Evolutionary conservation across 2,113 vertebrate species (phyloP).

Genomic region (Hydrolagus affinis): DNA sequence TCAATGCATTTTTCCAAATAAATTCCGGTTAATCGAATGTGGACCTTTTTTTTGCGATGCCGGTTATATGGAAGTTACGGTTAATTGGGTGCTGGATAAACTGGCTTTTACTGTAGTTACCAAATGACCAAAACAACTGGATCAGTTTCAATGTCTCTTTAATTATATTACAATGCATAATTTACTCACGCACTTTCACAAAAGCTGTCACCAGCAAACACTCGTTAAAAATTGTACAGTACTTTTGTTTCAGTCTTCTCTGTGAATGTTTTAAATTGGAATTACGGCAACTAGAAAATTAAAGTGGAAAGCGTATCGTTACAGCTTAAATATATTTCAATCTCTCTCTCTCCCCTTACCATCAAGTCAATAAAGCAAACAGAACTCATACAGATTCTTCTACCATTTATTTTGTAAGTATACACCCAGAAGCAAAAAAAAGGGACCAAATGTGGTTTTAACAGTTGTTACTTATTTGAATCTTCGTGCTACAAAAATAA

Average conservation of each 20-base stretch:
- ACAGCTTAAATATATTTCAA: constrained; percentile 12
- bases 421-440: background rate
- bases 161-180: too few relatives aligned
- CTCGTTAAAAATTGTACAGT: background rate
- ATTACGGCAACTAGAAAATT: background rate
- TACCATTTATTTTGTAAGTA: background rate
- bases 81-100: too few relatives aligned
- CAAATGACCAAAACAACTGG: too few relatives aligned
- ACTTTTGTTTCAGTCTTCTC: background rate
- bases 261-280: background rate
- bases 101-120: too few relatives aligned
- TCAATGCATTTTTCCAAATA: too few relatives aligned
- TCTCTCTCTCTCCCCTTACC: background rate
- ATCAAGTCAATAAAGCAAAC: constrained; percentile 2
- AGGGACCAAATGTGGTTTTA: background rate
- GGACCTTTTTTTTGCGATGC: too few relatives aligned
- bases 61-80: too few relatives aligned
- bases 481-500: background rate
- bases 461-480: background rate
- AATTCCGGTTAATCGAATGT: too few relatives aligned
- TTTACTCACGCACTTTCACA: background rate
- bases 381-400: background rate
- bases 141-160: too few relatives aligned
- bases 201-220: background rate
- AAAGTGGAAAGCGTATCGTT: background rate